phyloP scores from a whole-genome alignment of 2,113 vertebrate genomes.

The Aleadryas rufinucha region DNA sequence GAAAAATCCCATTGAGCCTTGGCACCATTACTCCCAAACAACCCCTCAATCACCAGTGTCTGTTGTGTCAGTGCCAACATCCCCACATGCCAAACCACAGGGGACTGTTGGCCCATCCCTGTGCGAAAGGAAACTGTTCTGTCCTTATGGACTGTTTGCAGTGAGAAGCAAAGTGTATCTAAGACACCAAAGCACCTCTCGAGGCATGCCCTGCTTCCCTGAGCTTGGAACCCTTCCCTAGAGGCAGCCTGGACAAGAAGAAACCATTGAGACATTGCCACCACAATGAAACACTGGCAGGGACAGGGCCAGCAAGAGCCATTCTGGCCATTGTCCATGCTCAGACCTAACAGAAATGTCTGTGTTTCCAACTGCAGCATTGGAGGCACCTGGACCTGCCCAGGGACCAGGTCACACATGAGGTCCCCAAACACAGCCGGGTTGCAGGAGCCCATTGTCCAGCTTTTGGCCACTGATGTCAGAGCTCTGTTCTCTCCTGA shows the following conservation, averaged over 20 bases:
- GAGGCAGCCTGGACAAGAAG: background rate
- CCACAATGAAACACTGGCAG: background rate
- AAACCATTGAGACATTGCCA: background rate
- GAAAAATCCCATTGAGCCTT: background rate
- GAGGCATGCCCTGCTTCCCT: background rate
- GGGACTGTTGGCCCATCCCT: constrained; percentile 11
- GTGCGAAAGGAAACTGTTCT: background rate
- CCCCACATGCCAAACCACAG: constrained; percentile 23
- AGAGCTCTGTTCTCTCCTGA: background rate
- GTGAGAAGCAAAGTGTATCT: background rate
- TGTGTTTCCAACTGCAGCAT: rapidly evolving
- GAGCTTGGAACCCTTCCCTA: background rate
- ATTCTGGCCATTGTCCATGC: background rate
- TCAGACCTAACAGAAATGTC: background rate
- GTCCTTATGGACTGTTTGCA: background rate
- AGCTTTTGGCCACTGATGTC: background rate
- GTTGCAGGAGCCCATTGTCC: background rate
- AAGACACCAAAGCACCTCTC: background rate
- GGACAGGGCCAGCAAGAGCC: background rate
- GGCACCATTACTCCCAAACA: background rate
- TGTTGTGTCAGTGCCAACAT: background rate
- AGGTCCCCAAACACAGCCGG: background rate
- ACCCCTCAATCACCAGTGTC: background rate
- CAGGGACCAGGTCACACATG: background rate
- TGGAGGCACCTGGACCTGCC: background rate